phyloP scores from a whole-genome alignment of 2,113 vertebrate species.

The Coryphaenoides rupestris region DNA sequence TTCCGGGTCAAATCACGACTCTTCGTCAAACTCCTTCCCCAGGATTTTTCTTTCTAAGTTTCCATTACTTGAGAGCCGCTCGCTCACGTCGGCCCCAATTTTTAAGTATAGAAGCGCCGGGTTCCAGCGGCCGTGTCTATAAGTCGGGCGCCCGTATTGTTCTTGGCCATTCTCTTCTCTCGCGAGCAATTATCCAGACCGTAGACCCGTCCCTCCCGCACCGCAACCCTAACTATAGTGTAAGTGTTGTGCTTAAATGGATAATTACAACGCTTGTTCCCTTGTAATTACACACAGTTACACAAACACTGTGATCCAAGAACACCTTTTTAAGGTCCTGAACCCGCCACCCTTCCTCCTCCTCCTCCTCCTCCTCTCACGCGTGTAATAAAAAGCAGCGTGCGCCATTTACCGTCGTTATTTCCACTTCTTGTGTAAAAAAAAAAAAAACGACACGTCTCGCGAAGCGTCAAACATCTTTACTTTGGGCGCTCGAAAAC shows the following conservation, averaged over 20 bases:
- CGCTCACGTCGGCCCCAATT: no score
- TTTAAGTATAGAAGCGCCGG: no score
- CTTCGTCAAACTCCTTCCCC: no score
- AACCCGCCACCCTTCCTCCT: constrained; percentile 58
- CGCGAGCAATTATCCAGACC: constrained; percentile 53
- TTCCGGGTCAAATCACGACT: no score
- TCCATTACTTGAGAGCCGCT: no score
- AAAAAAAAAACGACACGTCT: background rate
- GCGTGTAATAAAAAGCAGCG: no score
- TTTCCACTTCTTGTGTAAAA: constrained; percentile 2
- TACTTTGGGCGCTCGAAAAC: constrained; percentile 13
- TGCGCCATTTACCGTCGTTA: background rate
- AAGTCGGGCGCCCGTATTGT: background rate
- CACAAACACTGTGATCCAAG: constrained; percentile 54
- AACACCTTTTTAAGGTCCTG: constrained; percentile 58
- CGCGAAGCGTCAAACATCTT: constrained; percentile 9
- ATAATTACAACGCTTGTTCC: constrained; percentile 61
- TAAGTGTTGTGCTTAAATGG: constrained; percentile 61
- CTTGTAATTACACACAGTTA: constrained; percentile 59
- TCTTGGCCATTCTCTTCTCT: constrained; percentile 32
- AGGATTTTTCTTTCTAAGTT: no score
- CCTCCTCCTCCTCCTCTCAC: constrained; percentile 12
- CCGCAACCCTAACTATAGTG: constrained; percentile 63
- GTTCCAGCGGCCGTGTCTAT: background rate
- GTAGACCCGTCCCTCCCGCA: constrained; percentile 55